phyloP scores from a whole-genome alignment of 2,113 vertebrate genomes.

The Malurus melanocephalus region DNA sequence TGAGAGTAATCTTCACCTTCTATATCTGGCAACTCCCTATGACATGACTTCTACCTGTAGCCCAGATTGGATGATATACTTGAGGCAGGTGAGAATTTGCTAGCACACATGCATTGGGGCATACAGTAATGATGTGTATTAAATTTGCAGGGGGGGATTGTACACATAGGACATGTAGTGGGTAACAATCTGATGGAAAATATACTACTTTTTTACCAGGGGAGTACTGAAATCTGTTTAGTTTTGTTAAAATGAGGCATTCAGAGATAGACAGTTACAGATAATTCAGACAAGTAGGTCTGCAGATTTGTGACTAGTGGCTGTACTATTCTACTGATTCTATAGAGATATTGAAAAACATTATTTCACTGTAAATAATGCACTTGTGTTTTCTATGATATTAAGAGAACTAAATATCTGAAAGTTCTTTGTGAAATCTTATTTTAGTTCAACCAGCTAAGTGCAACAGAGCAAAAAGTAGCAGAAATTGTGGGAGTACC shows the following conservation, averaged over 20 bases:
- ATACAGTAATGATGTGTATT: not conserved
- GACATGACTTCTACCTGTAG: conserved; percentile 79
- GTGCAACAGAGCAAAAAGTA: conserved; percentile 85
- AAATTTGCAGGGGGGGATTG: not conserved
- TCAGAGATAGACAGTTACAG: not conserved
- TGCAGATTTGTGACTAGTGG: not conserved
- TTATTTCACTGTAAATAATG: not conserved
- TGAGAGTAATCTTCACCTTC: conserved; percentile 85
- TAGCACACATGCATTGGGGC: not conserved
- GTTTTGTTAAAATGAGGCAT: not conserved
- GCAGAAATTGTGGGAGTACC: conserved; percentile 82
- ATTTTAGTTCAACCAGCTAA: conserved; percentile 83
- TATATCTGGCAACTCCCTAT: conserved; percentile 90
- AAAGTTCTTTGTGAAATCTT: not conserved
- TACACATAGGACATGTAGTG: not conserved
- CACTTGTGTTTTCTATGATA: not conserved
- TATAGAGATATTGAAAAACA: not conserved
- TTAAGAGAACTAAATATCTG: not conserved
- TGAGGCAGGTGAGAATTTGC: conserved; percentile 80
- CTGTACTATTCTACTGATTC: not conserved
- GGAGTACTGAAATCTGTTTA: not conserved
- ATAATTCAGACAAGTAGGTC: not conserved
- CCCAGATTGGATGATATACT: conserved; percentile 92
- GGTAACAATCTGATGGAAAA: not conserved
- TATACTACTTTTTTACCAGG: not conserved